phyloP scores from a whole-genome alignment of 2,797 vertebrate species.

The Semotilus atromaculatus region DNA sequence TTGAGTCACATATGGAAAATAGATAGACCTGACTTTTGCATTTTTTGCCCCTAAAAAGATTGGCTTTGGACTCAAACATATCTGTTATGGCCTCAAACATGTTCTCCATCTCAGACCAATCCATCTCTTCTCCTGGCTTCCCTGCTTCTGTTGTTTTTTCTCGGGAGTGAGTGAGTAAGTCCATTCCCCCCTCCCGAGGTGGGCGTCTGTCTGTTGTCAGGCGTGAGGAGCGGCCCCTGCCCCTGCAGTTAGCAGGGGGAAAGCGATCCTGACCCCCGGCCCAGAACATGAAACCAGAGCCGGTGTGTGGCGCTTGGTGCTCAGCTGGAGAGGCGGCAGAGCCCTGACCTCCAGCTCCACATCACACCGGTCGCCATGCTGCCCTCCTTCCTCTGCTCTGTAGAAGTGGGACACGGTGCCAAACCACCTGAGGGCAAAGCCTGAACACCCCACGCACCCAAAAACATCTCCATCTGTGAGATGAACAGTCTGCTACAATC shows the following conservation, averaged over 20 bases:
- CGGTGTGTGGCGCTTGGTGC: slow-evolving; percentile 73
- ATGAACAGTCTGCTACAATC: slow-evolving; percentile 30
- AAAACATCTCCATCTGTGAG: slow-evolving; percentile 42
- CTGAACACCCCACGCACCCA: not conserved
- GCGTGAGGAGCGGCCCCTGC: slow-evolving; percentile 63
- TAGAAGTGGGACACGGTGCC: slow-evolving; percentile 36
- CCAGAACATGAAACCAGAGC: slow-evolving; percentile 77
- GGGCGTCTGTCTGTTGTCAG: slow-evolving; percentile 75
- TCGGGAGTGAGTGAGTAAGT: slow-evolving; percentile 49
- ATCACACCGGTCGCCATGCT: slow-evolving; percentile 67
- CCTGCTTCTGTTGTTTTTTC: slow-evolving; percentile 58
- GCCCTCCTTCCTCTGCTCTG: slow-evolving; percentile 24
- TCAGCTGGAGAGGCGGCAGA: slow-evolving; percentile 79
- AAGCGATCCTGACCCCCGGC: slow-evolving; percentile 66
- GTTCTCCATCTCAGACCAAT: slow-evolving; percentile 41
- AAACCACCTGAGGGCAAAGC: slow-evolving; percentile 53
- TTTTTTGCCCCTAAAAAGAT: slow-evolving; percentile 27
- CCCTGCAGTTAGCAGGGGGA: slow-evolving; percentile 62
- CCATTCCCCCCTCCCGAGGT: slow-evolving; percentile 63
- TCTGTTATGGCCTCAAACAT: slow-evolving; percentile 37
- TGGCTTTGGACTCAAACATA: slow-evolving; percentile 26
- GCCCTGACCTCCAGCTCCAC: slow-evolving; percentile 67
- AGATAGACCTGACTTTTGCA: slow-evolving; percentile 21
- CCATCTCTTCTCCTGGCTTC: slow-evolving; percentile 56
- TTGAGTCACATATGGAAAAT: slow-evolving; percentile 27